These are phyloP conservation scores for Teleogryllus oceanicus DNA, from an alignment of 2,888 invertebrate species.

Conservation along the genomic window DNA sequence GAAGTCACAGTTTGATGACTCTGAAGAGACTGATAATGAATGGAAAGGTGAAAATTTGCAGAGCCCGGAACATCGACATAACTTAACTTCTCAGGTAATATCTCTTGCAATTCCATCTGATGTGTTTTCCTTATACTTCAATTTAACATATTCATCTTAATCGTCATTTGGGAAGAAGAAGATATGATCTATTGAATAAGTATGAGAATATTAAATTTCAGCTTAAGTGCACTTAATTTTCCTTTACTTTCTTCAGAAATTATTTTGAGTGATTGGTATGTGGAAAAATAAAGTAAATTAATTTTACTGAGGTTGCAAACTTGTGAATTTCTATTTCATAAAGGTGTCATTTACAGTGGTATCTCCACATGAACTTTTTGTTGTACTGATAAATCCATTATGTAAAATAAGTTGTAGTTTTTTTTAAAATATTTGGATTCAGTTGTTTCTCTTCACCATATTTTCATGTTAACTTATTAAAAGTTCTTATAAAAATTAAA, in stretches of 20 bases:
- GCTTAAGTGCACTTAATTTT: too few species aligned
- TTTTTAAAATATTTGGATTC: too few species aligned
- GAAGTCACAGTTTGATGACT: slow-evolving; percentile 95
- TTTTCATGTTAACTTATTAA: too few species aligned
- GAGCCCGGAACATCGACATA: slow-evolving; percentile 55
- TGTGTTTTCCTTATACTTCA: background rate
- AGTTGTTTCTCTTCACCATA: too few species aligned
- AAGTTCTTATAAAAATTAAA: too few species aligned
- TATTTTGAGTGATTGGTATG: background rate
- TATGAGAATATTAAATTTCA: too few species aligned
- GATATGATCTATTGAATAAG: background rate
- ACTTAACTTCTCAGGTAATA: slow-evolving; percentile 42
- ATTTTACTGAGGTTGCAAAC: background rate
- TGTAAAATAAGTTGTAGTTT: too few species aligned
- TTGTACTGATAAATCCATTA: too few species aligned
- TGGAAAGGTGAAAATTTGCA: slow-evolving; percentile 78
- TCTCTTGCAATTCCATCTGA: background rate
- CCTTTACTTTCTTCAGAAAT: too few species aligned
- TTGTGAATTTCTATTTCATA: background rate
- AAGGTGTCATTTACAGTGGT: too few species aligned
- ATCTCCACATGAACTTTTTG: too few species aligned
- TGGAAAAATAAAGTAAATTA: background rate
- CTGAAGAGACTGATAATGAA: slow-evolving; percentile 85
- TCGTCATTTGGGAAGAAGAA: background rate
- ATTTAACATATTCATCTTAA: background rate